Base-by-base conservation (phyloP, 2,888 invertebrate species). In the Apotomis betuletana region DNA sequence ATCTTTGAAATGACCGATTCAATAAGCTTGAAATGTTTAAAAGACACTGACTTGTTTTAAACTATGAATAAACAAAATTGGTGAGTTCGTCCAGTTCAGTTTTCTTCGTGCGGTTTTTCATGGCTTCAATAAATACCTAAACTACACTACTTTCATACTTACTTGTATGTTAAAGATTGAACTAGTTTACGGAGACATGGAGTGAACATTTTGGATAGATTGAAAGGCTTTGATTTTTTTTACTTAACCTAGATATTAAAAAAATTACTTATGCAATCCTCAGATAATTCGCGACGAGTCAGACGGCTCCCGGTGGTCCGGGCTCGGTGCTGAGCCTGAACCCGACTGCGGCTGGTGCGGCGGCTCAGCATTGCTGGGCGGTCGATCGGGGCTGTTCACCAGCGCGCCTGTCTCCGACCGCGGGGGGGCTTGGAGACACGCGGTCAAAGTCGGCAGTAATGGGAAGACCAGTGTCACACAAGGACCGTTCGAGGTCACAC, bases 401-500 rank as follows among this genome's bases (percentile, higher is more conserved):
- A 88, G 92, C 15, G 85, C 94, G 38, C 95, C 95, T 0, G 89
- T 94, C 46, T 79, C 87, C 0, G 95, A 94, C 79, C 90, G 92
- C 0, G 89, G 90, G 3, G 94, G 94, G 12, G 82, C 87, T 10
- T 95, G 94, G 92, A 74, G 92, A 0, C 92, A 92, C 74, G 89
- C 90, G 0, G 82, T 90, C 12, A 75, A 83, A 5, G 75, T 92
- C 38, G 83, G 85, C 0, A 80, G 77, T 1, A 90, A 88, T 51
- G 76, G 83, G 0, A 78, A 85, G n/a, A 86, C 87, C 0, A 86
- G 92, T 1, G 87, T 97, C 54, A 97, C 97, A 0, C 95, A 96
- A 83, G 97, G 97, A 0, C 94, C 95, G 64, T 96, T 95, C 76
- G 96, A 97, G 85, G 94, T 97, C 67, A 96, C 96, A 0, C 94